Conservation (phyloP, 2,113 vertebrate species). For the Pseudopodoces humilis region DNA sequence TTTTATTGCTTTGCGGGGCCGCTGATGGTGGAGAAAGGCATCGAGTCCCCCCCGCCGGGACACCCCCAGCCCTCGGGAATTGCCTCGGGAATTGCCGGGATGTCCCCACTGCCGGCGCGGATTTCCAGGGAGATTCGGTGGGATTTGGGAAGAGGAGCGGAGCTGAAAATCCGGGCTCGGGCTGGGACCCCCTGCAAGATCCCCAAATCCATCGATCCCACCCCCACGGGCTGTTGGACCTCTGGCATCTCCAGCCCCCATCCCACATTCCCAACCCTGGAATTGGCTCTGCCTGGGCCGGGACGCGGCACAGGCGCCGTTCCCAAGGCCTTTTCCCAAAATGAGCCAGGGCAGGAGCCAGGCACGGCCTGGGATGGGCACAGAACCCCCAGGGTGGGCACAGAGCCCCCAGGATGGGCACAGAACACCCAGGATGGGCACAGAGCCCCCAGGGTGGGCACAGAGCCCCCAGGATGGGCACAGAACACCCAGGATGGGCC, state of each 20-base stretch:
- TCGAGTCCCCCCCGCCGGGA: not conserved
- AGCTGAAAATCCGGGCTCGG: not conserved
- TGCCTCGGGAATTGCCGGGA: not conserved
- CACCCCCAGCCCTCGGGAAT: not conserved
- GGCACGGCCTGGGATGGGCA: not conserved
- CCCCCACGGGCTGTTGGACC: not conserved
- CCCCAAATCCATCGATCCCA: not conserved
- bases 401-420: not conserved
- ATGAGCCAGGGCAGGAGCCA: not conserved
- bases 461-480: no score
- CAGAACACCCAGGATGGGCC: no score
- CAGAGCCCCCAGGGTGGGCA: no score
- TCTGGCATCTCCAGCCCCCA: not conserved
- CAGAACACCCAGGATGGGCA: no score
- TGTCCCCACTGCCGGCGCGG: not conserved
- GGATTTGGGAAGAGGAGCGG: not conserved
- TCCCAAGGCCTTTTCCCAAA: not conserved
- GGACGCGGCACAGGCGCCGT: not conserved
- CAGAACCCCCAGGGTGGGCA: not conserved
- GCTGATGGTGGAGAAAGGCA: not conserved
- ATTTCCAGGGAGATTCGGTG: not conserved
- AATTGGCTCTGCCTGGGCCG: not conserved
- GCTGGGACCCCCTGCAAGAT: not conserved
- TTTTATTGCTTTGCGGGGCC: slow-evolving; percentile 1
- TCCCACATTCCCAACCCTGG: not conserved